Percentiles rank a stretch among this genome's conserved stretches.
Evolutionary conservation across 2,888 invertebrate genomes (phyloP).

Genomic region (Agriopis aurantiaria): DNA sequence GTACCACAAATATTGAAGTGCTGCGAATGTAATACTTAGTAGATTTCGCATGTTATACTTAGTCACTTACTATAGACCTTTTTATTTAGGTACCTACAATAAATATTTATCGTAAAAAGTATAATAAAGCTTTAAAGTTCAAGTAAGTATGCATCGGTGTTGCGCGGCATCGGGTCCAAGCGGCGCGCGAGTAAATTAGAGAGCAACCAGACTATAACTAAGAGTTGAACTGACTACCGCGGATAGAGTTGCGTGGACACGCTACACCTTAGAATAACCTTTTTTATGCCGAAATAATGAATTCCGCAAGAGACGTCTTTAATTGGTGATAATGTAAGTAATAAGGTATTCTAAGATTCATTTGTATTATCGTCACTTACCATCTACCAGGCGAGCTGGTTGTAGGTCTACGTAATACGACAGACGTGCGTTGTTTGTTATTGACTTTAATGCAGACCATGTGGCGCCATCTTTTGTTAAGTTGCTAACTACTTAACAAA

Average conservation of each 20-base stretch:
- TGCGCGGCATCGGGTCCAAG: constrained; percentile 66
- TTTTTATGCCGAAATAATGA: neutral
- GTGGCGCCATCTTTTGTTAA: neutral
- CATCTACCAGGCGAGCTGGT: too few species aligned
- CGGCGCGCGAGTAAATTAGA: constrained; percentile 82
- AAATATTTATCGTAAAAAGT: constrained; percentile 28
- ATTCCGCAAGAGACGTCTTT: too few species aligned
- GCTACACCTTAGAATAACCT: too few species aligned
- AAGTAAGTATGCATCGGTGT: constrained; percentile 61
- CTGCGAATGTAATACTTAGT: too few species aligned
- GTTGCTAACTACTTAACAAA: neutral
- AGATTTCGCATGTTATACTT: too few species aligned
- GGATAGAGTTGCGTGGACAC: constrained; percentile 56
- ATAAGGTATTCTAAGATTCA: too few species aligned
- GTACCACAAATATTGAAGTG: too few species aligned
- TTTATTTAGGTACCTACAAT: neutral
- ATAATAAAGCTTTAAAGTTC: constrained; percentile 48
- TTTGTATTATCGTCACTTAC: too few species aligned
- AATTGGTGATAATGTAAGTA: too few species aligned
- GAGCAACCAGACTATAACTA: constrained; percentile 80
- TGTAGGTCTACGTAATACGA: too few species aligned
- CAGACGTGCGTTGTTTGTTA: too few species aligned
- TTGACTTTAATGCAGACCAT: too few species aligned
- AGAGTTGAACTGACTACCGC: constrained; percentile 71
- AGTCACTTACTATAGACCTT: neutral